A percentile compares a stretch with the other conserved stretches of the same genome.
These are phyloP conservation scores for Ceratothoa steindachneri DNA, from an alignment of 2,888 invertebrate species.

Conservation along the genomic window DNA sequence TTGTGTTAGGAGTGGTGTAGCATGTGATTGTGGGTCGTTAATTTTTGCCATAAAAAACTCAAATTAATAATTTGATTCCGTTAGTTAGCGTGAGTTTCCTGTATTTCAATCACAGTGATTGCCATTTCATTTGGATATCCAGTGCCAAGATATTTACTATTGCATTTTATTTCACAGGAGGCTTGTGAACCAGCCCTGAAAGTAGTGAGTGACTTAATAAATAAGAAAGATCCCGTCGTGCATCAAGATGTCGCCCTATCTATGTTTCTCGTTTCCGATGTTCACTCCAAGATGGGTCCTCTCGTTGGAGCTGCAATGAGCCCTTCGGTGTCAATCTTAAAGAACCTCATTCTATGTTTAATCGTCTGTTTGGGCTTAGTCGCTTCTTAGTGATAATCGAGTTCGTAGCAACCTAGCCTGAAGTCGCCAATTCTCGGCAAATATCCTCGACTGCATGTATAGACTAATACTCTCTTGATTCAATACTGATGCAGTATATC, in stretches of 20 bases:
- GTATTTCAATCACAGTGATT: background rate
- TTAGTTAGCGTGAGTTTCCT: background rate
- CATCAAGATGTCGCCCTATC: conserved; percentile 80
- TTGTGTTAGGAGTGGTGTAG: too few relatives aligned
- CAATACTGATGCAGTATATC: too few relatives aligned
- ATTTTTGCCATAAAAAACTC: too few relatives aligned
- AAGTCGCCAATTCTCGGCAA: too few relatives aligned
- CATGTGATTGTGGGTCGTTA: too few relatives aligned
- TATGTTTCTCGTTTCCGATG: conserved; percentile 88
- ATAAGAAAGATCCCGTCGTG: conserved; percentile 76
- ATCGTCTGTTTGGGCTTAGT: background rate
- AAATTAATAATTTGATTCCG: too few relatives aligned
- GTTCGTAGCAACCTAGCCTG: too few relatives aligned
- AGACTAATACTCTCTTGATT: too few relatives aligned
- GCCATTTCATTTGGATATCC: background rate
- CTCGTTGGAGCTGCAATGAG: conserved; percentile 20
- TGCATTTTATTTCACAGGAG: conserved; percentile 29
- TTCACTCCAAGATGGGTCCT: conserved; percentile 76
- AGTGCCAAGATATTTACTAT: too few relatives aligned
- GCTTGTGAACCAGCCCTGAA: conserved; percentile 75
- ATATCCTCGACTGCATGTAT: too few relatives aligned
- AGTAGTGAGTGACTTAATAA: conserved; percentile 76
- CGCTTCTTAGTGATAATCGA: background rate
- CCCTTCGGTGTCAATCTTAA: background rate
- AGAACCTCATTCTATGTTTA: background rate